Conservation (phyloP, 2,113 vertebrate genomes). For the Microcebus murinus region DNA sequence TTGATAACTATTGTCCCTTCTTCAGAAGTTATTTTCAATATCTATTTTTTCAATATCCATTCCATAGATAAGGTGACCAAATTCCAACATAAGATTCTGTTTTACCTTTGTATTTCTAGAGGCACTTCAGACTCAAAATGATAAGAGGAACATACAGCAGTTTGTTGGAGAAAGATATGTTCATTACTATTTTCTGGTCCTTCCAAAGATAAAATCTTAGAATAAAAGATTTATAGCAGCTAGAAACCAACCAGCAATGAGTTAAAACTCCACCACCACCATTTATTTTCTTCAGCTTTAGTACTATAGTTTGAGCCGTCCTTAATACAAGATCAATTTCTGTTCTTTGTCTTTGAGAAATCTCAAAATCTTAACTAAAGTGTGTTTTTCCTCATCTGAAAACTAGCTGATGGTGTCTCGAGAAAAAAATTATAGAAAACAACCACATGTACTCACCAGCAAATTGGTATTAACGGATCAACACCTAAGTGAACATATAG, state of each 20-base stretch:
- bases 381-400: constrained; percentile 10
- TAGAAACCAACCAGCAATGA: background rate
- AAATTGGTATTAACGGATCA: too few relatives aligned
- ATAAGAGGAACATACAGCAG: background rate
- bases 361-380: background rate
- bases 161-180: background rate
- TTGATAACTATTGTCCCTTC: background rate
- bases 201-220: background rate
- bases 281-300: background rate
- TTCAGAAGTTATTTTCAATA: background rate
- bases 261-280: background rate
- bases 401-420: background rate
- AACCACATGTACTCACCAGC: background rate
- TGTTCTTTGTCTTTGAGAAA: background rate
- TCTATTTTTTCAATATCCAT: background rate
- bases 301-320: background rate
- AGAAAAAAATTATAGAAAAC: background rate
- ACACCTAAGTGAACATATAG: too few relatives aligned
- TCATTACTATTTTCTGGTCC: constrained; percentile 9
- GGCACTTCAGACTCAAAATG: background rate
- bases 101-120: background rate
- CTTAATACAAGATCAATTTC: background rate
- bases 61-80: background rate
- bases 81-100: background rate
- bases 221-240: background rate